Evolutionary conservation across 37 sponge, comb jelly and placozoan species (phyloP), one percentile per base, ranked within the genome.

Genomic region (Amphimedon queenslandica): DNA sequence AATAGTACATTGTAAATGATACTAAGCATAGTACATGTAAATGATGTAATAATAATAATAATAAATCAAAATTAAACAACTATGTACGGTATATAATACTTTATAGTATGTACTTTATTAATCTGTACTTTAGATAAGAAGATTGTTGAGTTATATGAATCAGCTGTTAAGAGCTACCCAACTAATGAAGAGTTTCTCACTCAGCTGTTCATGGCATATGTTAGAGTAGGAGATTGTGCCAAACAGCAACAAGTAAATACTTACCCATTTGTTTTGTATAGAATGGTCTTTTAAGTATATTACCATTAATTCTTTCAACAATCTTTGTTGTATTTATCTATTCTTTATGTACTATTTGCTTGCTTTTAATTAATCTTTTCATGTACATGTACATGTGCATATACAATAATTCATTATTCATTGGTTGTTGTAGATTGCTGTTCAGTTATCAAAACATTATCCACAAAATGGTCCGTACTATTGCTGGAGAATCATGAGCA

Each of bases 131-230:
- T 60, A 96, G 99, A 69, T 38, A 64, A 82, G 28, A 71, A 77
- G 76, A 81, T 94, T 21, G 78, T 76, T 31, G 88, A 83, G 55
- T 43, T 98, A 38, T 95, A 91, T 71, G 83, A 93, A 0, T 79
- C 75, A 30, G 96, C 96, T 32, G 88, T 86, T 4, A 67, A 81
- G 79, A 79, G 82, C 25, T 73, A 75, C 41, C 91, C 93, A 5
- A 83, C 77, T 37, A 94, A 88, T 38, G 90, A 90, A 38, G 99
- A 98, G 63, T 66, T 90, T 6, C 66, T 98, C 64, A 92, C 87
- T 10, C 95, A 94, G 25, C 82, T 98, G 42, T 98, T 98, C 82
- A 94, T 98, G 99, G 81, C 95, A 25, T 94, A 94, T 39, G 99
- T 94, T 5, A 71, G 95, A 34, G 67, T 89, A 28, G 84, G 80